Conservation (phyloP, 2,797 vertebrate species). For the Cyclura pinguis region DNA sequence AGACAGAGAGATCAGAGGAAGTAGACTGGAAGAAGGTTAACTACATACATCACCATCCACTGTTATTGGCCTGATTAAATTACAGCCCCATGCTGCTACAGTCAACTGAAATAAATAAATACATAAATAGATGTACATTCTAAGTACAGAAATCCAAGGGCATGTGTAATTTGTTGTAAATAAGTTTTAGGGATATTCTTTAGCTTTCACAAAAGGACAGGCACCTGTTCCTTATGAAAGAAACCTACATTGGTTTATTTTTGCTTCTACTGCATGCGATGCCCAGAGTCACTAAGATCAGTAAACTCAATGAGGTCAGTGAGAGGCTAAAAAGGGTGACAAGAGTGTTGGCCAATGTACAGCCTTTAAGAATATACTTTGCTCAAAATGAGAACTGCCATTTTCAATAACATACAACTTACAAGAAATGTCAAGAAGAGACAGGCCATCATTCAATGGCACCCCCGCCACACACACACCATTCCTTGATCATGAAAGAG, state of each 20-base stretch:
- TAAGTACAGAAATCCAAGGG: neutral
- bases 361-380: neutral
- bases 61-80: neutral
- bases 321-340: neutral
- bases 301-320: neutral
- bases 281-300: neutral
- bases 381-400: neutral
- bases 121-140: neutral
- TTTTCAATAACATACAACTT: neutral
- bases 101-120: neutral
- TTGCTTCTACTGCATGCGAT: neutral
- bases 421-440: slow-evolving; percentile 5
- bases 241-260: neutral
- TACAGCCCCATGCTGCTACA: neutral
- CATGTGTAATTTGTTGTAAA: neutral
- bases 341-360: neutral
- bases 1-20: neutral
- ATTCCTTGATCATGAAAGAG: neutral
- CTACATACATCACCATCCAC: too few relatives aligned
- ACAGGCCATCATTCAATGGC: neutral
- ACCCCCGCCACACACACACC: neutral
- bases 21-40: neutral
- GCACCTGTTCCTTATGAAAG: neutral
- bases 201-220: neutral
- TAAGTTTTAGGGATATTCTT: neutral